Evolutionary conservation across 2,888 invertebrate genomes (phyloP).

Genomic region (Ichneumoninae sp.): DNA sequence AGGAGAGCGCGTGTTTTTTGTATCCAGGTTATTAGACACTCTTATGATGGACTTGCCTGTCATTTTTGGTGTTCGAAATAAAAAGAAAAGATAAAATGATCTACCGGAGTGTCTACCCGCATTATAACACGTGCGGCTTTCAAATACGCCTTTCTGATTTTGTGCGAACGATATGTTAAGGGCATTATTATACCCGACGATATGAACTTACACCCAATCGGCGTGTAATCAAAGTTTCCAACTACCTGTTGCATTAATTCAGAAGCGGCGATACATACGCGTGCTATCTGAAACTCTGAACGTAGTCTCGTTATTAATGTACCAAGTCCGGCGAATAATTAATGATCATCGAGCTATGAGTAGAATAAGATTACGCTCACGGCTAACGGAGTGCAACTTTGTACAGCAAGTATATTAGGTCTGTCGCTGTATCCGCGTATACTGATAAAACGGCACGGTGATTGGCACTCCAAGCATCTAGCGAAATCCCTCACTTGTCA

Average conservation of each 20-base stretch:
- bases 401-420: constrained; percentile 44
- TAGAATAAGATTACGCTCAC: constrained; percentile 35
- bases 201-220: constrained; percentile 42
- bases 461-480: neutral
- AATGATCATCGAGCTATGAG: constrained; percentile 48
- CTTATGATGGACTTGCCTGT: neutral
- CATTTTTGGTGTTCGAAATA: neutral
- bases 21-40: neutral
- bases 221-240: constrained; percentile 34
- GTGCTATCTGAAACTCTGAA: constrained; percentile 36
- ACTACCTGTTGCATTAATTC: constrained; percentile 60
- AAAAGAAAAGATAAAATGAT: neutral
- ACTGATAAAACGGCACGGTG: neutral
- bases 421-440: constrained; percentile 17
- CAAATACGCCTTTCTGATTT: neutral
- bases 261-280: constrained; percentile 44
- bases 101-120: neutral
- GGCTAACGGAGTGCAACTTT: constrained; percentile 10
- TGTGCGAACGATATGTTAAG: neutral
- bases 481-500: neutral
- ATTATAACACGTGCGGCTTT: neutral
- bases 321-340: constrained; percentile 42
- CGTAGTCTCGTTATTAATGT: constrained; percentile 54
- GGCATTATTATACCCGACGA: constrained; percentile 18
- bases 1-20: neutral